A percentile compares a stretch with the other conserved stretches of the same genome.
Conservation (phyloP, 2,113 vertebrate species). For the Myxocyprinus asiaticus region DNA sequence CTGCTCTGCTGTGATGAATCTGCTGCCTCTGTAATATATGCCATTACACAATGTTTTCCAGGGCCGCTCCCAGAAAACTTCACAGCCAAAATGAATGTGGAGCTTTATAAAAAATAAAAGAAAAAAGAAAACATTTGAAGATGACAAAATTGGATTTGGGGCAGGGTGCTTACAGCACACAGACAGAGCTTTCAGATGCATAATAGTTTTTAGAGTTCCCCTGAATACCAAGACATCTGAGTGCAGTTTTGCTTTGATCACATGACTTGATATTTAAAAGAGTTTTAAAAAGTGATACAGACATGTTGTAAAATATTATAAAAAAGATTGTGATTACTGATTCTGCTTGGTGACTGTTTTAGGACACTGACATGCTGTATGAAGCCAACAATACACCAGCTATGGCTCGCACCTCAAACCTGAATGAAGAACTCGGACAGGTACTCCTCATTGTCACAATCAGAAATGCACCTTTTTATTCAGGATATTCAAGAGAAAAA, state of each 20-base stretch:
- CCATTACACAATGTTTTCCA: not conserved
- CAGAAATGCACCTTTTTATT: too few species aligned
- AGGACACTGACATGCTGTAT: slow-evolving; percentile 97
- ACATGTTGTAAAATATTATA: not conserved
- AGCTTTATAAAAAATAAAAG: slow-evolving; percentile 34
- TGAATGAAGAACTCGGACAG: slow-evolving; percentile 98
- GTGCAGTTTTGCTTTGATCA: not conserved
- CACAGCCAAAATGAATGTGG: slow-evolving; percentile 18
- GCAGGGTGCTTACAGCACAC: slow-evolving; percentile 2
- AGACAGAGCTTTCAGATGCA: slow-evolving; percentile 6
- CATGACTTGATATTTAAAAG: not conserved
- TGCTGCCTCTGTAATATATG: not conserved
- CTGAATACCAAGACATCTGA: not conserved
- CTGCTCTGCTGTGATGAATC: slow-evolving; percentile 1
- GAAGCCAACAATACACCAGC: slow-evolving; percentile 92
- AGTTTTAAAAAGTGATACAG: not conserved
- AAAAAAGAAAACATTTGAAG: slow-evolving; percentile 28
- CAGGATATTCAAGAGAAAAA: too few species aligned
- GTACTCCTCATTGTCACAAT: slow-evolving; percentile 62
- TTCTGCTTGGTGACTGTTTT: not conserved
- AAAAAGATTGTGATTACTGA: not conserved
- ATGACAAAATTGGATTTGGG: slow-evolving; percentile 39
- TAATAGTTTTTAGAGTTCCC: slow-evolving; percentile 7
- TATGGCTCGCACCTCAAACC: slow-evolving; percentile 95
- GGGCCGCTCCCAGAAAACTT: slow-evolving; percentile 8